phyloP scores from a whole-genome alignment of 2,888 invertebrate species.

The Eueremaeus valkanovi region DNA sequence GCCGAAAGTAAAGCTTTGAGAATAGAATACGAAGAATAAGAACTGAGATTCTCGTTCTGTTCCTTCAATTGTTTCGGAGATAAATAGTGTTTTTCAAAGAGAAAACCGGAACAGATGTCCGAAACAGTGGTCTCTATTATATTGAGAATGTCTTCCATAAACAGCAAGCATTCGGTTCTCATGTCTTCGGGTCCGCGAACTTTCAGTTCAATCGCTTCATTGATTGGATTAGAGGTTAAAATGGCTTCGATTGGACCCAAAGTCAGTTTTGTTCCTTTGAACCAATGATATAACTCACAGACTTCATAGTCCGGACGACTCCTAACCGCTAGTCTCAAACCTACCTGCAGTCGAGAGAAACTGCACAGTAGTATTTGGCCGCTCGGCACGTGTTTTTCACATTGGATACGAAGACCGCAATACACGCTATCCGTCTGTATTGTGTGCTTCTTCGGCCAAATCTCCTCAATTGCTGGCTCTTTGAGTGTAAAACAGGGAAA shows the following conservation, averaged over 20 bases:
- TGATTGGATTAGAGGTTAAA: slow-evolving; percentile 58
- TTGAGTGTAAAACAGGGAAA: slow-evolving; percentile 61
- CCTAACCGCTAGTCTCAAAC: slow-evolving; percentile 59
- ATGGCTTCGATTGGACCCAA: slow-evolving; percentile 65
- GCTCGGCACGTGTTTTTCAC: slow-evolving; percentile 55
- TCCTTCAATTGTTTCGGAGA: slow-evolving; percentile 60
- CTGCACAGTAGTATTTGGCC: slow-evolving; percentile 62
- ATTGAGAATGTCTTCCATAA: slow-evolving; percentile 64
- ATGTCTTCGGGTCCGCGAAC: slow-evolving; percentile 62
- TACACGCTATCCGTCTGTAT: slow-evolving; percentile 26
- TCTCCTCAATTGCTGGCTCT: slow-evolving; percentile 51
- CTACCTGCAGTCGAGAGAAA: slow-evolving; percentile 64
- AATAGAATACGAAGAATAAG: slow-evolving; percentile 43
- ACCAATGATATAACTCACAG: slow-evolving; percentile 63
- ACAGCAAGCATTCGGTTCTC: slow-evolving; percentile 61
- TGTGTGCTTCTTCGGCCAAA: slow-evolving; percentile 47
- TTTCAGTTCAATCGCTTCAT: slow-evolving; percentile 60
- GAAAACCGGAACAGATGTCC: slow-evolving; percentile 65
- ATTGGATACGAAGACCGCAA: slow-evolving; percentile 58
- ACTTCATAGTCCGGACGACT: slow-evolving; percentile 61
- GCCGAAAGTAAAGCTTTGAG: slow-evolving; percentile 18
- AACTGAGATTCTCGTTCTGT: slow-evolving; percentile 49
- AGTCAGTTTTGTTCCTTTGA: slow-evolving; percentile 61
- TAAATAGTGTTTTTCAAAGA: slow-evolving; percentile 63
- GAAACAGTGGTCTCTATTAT: slow-evolving; percentile 62